phyloP scores from a whole-genome alignment of 2,888 invertebrate species.

The Melitaea athalia region DNA sequence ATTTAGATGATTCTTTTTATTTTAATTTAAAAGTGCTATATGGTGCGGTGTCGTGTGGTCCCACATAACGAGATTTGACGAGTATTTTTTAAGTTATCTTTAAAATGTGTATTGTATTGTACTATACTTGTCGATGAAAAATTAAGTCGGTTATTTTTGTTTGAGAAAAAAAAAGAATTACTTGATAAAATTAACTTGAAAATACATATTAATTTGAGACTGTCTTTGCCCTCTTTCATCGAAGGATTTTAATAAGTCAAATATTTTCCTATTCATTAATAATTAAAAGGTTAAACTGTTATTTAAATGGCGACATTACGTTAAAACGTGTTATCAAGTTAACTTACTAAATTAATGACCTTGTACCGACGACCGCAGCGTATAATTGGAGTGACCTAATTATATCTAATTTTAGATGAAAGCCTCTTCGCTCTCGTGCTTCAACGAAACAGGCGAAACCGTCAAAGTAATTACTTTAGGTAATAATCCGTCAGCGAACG shows the following conservation, averaged over 20 bases:
- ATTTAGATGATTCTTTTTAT: no score
- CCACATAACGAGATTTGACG: no score
- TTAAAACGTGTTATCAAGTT: neutral
- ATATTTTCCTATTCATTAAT: neutral
- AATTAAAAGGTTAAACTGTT: neutral
- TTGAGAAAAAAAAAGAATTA: no score
- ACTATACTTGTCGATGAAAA: no score
- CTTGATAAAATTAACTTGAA: no score
- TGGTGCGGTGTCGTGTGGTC: no score
- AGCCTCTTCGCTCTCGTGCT: conserved; percentile 14
- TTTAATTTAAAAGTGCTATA: no score
- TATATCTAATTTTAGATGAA: conserved; percentile 30
- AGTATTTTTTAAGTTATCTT: no score
- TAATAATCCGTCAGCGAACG: conserved; percentile 45
- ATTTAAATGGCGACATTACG: neutral
- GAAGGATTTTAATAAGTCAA: neutral
- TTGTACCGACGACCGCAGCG: conserved; percentile 7
- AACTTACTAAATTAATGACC: conserved; percentile 7
- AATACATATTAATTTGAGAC: no score
- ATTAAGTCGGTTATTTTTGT: no score
- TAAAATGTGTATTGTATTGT: no score
- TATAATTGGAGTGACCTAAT: conserved; percentile 29
- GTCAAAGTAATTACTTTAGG: conserved; percentile 57
- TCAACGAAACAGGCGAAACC: conserved; percentile 45
- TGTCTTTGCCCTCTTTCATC: no score